phyloP scores from a whole-genome alignment of 2,888 invertebrate genomes.

The Harpalus rufipes region DNA sequence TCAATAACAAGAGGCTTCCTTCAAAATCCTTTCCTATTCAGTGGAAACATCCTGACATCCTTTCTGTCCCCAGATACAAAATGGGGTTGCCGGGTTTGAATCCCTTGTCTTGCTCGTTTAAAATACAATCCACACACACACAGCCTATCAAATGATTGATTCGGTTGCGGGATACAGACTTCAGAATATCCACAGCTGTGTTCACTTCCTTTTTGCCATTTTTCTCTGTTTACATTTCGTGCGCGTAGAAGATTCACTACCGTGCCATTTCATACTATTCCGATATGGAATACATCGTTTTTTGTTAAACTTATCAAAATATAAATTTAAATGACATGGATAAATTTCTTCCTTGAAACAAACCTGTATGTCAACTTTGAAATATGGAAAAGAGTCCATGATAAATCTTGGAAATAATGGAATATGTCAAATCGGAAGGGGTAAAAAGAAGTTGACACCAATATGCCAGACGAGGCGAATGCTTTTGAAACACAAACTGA shows the following conservation, averaged over 20 bases:
- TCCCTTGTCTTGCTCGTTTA: constrained; percentile 36
- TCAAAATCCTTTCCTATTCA: constrained; percentile 8
- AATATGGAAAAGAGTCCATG: background rate
- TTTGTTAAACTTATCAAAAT: background rate
- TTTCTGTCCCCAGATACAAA: constrained; percentile 27
- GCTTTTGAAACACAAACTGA: constrained; percentile 37
- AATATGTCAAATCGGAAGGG: constrained; percentile 17
- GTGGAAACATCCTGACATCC: background rate
- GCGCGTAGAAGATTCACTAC: background rate
- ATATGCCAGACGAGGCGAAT: constrained; percentile 11
- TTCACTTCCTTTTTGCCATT: constrained; percentile 23
- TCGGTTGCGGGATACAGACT: constrained; percentile 22
- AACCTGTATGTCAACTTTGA: background rate
- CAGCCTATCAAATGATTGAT: constrained; percentile 41
- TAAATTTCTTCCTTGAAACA: background rate
- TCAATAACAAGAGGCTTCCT: background rate
- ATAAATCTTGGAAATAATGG: background rate
- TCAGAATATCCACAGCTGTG: constrained; percentile 25
- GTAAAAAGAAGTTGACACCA: constrained; percentile 23
- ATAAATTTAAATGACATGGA: background rate
- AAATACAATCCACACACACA: constrained; percentile 39
- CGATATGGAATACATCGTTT: background rate
- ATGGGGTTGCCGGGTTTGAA: constrained; percentile 1
- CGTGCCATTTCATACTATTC: background rate
- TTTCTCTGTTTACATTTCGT: constrained; percentile 30